Evolutionary conservation across 64 coral and sea anemone species (phyloP).

Genomic region (Montipora cactus): DNA sequence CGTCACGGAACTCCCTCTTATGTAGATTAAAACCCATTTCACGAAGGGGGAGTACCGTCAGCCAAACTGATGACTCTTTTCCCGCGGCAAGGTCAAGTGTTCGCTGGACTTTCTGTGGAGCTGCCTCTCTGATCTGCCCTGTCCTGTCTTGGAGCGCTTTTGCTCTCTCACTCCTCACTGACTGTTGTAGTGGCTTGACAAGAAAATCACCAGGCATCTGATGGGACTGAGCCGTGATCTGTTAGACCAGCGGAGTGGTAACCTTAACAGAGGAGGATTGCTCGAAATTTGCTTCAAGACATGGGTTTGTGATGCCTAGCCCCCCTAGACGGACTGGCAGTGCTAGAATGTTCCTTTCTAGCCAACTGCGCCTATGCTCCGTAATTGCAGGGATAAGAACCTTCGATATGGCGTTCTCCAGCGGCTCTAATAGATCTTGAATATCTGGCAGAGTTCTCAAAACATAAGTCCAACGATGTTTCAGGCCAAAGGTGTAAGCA

Average conservation of each 20-base stretch:
- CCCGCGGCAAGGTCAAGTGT: too few species aligned
- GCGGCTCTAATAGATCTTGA: neutral
- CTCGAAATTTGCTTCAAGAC: conserved; percentile 5
- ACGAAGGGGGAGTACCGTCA: too few species aligned
- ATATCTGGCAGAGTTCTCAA: conserved; percentile 5
- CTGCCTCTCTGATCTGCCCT: too few species aligned
- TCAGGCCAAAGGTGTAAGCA: conserved; percentile 1
- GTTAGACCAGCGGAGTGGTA: neutral
- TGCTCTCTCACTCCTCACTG: neutral
- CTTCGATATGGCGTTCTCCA: conserved; percentile 9
- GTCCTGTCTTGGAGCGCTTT: neutral
- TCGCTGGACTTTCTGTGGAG: too few species aligned
- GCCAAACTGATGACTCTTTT: too few species aligned
- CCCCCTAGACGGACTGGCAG: neutral
- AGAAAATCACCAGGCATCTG: neutral
- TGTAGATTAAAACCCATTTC: too few species aligned
- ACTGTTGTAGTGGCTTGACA: neutral
- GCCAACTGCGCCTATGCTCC: neutral
- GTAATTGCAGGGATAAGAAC: neutral
- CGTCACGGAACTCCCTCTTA: too few species aligned
- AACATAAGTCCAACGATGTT: neutral
- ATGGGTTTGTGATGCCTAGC: neutral
- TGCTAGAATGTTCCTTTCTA: conserved; percentile 1
- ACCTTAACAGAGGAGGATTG: neutral
- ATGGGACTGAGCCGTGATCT: neutral